A percentile compares a stretch with the other conserved stretches of the same genome.
These are phyloP conservation scores for Pentalonia nigronervosa DNA, from an alignment of 1,140 invertebrate genomes.

Conservation along the genomic window DNA sequence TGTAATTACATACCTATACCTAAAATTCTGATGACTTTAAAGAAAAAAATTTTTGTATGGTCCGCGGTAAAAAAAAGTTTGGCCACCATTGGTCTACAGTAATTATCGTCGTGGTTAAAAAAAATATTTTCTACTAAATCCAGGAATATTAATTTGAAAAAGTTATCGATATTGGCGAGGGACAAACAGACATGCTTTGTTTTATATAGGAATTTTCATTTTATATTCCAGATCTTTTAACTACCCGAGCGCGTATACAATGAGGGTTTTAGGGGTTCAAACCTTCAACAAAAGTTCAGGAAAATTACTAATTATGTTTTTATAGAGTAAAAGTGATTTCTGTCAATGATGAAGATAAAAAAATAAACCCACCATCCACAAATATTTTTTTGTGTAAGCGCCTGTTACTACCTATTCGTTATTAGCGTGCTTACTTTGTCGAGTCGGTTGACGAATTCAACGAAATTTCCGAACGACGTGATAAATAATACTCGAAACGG, in stretches of 20 bases:
- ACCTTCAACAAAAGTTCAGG: no score
- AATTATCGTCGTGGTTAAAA: background rate
- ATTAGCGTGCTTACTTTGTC: background rate
- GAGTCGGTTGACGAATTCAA: background rate
- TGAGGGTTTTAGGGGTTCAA: no score
- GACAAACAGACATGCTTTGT: background rate
- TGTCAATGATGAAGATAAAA: no score
- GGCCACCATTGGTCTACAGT: no score
- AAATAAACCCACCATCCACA: no score
- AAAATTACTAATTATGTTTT: no score
- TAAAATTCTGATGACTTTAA: conserved; percentile 15
- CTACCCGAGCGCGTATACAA: no score
- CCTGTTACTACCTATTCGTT: background rate
- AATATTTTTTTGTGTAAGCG: no score
- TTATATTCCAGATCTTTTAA: background rate
- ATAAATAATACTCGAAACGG: background rate
- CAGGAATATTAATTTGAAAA: background rate
- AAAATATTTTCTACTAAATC: background rate
- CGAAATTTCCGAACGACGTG: background rate
- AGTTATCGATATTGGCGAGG: background rate
- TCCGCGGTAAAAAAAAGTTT: no score
- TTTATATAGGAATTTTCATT: background rate
- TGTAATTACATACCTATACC: conserved; percentile 14
- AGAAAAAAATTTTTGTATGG: background rate
- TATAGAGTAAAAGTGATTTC: no score